These are phyloP conservation scores for Neria commutata DNA, from an alignment of 2,888 invertebrate species.

Conservation along the genomic window DNA sequence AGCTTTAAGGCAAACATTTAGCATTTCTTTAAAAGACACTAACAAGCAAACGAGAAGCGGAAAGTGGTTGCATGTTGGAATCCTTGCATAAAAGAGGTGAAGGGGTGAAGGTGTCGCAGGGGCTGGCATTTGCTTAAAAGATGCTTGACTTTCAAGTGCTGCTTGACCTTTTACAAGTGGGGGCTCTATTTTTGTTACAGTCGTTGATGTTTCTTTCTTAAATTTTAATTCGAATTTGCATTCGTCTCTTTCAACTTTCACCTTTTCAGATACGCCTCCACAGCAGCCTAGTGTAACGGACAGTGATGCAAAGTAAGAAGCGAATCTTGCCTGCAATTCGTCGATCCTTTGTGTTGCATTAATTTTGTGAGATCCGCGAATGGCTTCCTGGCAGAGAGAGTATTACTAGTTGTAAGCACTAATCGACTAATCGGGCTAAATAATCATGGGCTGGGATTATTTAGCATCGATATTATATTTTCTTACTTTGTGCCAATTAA, in stretches of 20 bases:
- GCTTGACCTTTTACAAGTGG: conserved; percentile 31
- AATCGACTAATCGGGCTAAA: conserved; percentile 27
- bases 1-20: background rate
- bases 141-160: conserved; percentile 31
- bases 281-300: background rate
- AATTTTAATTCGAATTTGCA: background rate
- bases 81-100: too few relatives aligned
- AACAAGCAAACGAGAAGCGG: too few relatives aligned
- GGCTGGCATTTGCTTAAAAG: background rate
- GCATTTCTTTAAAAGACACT: background rate
- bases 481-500: background rate
- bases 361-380: background rate
- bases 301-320: background rate
- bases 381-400: background rate
- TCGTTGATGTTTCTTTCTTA: background rate
- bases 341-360: background rate
- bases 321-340: background rate
- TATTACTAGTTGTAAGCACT: background rate
- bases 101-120: too few relatives aligned
- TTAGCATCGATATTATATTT: conserved; percentile 21
- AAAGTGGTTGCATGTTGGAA: too few relatives aligned
- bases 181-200: background rate
- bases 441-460: conserved; percentile 31
- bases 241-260: background rate
- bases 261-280: background rate